These are phyloP conservation scores for Abrostola triplasia DNA, from an alignment of 2,888 invertebrate species.

Conservation along the genomic window DNA sequence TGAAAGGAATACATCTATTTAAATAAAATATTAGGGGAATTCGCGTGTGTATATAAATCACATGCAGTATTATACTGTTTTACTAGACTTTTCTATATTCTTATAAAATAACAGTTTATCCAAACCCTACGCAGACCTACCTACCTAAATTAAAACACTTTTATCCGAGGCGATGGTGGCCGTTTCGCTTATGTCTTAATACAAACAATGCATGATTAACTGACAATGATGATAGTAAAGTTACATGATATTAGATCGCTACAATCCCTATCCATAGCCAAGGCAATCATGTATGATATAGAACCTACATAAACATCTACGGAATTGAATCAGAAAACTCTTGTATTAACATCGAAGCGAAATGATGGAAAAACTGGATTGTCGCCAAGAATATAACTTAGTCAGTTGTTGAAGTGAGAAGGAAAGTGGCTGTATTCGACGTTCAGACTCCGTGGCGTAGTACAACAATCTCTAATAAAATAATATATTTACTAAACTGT, in stretches of 20 bases:
- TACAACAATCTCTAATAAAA: no score
- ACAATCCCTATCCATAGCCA: not conserved
- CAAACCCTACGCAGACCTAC: not conserved
- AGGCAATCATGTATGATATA: not conserved
- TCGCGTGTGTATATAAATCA: no score
- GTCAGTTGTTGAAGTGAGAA: slow-evolving; percentile 3
- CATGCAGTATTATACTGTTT: no score
- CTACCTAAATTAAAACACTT: no score
- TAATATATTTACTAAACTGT: no score
- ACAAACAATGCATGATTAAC: slow-evolving; percentile 7
- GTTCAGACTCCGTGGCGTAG: not conserved
- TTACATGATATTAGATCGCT: not conserved
- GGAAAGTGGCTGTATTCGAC: slow-evolving; percentile 1
- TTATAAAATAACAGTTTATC: slow-evolving; percentile 11
- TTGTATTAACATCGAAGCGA: not conserved
- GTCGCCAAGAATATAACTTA: slow-evolving; percentile 6
- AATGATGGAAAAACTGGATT: not conserved
- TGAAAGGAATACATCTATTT: no score
- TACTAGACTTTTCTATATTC: not conserved
- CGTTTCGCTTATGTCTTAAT: not conserved
- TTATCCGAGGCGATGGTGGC: not conserved
- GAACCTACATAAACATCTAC: not conserved
- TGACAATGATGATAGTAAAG: no score
- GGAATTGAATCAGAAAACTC: not conserved
- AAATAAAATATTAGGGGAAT: no score